Percentiles rank a stretch among this genome's conserved stretches.
Conservation (phyloP, 2,888 invertebrate genomes). For the Erebia ligea region DNA sequence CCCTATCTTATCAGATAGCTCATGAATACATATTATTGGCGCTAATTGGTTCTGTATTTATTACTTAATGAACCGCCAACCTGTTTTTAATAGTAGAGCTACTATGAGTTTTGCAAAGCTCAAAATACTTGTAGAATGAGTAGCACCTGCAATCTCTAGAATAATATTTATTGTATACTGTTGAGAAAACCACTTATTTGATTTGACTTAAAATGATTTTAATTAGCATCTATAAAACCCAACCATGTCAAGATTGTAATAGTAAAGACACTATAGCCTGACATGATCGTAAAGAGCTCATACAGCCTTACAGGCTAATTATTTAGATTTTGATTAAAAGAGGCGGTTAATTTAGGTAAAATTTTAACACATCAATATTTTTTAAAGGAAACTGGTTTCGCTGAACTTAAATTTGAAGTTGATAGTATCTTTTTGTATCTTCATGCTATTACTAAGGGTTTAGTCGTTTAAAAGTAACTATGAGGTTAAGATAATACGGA, state of each 20-base stretch:
- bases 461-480: constrained; percentile 2
- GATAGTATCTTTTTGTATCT: background rate
- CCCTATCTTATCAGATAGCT: constrained; percentile 59
- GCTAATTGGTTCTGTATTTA: constrained; percentile 57
- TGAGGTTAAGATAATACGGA: constrained; percentile 49
- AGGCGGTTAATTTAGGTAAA: background rate
- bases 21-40: constrained; percentile 65
- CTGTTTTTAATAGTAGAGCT: constrained; percentile 21
- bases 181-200: background rate
- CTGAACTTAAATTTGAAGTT: background rate
- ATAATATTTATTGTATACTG: too few species aligned
- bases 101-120: background rate
- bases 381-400: too few species aligned
- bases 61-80: constrained; percentile 47
- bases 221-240: background rate
- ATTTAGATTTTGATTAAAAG: background rate
- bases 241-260: background rate
- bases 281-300: background rate
- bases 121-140: background rate
- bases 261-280: background rate
- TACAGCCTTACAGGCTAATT: background rate
- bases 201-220: background rate
- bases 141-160: too few species aligned
- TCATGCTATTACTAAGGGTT: background rate
- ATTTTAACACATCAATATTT: too few species aligned